A percentile compares a stretch with the other conserved stretches of the same genome.
phyloP scores from a whole-genome alignment of 2,888 invertebrate species.

The Drosophila prolongata region DNA sequence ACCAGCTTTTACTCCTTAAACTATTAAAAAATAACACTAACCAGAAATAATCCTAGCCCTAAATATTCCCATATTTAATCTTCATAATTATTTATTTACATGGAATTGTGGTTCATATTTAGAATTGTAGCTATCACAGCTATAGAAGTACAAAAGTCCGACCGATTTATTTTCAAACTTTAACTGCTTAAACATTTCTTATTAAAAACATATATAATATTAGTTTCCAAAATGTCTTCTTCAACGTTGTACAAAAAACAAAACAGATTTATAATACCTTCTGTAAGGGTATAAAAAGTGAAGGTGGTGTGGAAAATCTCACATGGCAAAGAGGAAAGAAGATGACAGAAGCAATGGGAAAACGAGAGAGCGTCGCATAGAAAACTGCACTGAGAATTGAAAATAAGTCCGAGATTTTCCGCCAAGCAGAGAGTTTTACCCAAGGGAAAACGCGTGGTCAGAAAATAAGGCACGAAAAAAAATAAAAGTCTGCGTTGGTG shows the following conservation, averaged over 20 bases:
- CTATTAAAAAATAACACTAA: too few relatives aligned
- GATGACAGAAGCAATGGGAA: neutral
- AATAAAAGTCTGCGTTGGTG: slow-evolving; percentile 6
- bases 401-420: slow-evolving; percentile 24
- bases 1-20: too few relatives aligned
- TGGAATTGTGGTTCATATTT: too few relatives aligned
- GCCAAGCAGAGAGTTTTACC: slow-evolving; percentile 2
- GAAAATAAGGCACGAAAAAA: slow-evolving; percentile 6
- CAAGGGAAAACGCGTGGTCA: slow-evolving; percentile 17
- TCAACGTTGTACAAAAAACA: neutral
- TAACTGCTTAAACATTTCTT: too few relatives aligned
- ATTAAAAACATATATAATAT: too few relatives aligned
- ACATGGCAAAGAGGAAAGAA: slow-evolving; percentile 7
- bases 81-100: too few relatives aligned
- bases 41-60: too few relatives aligned
- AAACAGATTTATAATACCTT: neutral
- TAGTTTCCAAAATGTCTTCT: too few relatives aligned
- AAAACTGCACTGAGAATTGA: slow-evolving; percentile 6
- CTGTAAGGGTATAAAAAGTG: neutral
- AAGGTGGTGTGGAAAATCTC: slow-evolving; percentile 6
- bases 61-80: too few relatives aligned
- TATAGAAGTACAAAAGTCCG: too few relatives aligned
- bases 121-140: too few relatives aligned
- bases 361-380: slow-evolving; percentile 15
- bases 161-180: too few relatives aligned